Conservation (phyloP, 2,888 invertebrate genomes). For the Limnephilus auricula region DNA sequence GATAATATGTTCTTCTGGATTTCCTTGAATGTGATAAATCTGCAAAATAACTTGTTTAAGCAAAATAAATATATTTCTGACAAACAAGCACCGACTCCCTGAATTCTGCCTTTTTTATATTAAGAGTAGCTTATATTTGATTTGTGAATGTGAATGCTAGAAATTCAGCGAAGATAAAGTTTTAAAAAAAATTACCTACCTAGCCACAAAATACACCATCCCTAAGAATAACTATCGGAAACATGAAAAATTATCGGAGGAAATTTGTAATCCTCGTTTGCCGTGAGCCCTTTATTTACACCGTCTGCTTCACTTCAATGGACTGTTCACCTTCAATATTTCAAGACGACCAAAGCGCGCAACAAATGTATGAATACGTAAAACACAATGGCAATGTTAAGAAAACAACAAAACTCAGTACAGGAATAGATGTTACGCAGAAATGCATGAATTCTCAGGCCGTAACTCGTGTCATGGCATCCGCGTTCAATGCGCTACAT, state of each 20-base stretch:
- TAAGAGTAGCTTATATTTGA: neutral
- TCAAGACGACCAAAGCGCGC: constrained; percentile 9
- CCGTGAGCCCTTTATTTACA: neutral
- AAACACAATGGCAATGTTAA: constrained; percentile 44
- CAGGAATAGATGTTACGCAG: constrained; percentile 44
- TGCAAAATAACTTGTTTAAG: neutral
- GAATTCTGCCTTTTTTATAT: no score
- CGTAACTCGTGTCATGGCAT: constrained; percentile 11
- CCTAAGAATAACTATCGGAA: neutral
- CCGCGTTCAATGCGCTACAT: neutral
- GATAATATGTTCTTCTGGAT: neutral
- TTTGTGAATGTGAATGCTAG: neutral
- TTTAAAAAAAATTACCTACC: no score
- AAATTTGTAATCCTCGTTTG: neutral
- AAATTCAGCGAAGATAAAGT: no score
- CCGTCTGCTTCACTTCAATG: constrained; percentile 6
- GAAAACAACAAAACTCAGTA: constrained; percentile 41
- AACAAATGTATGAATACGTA: constrained; percentile 28
- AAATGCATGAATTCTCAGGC: constrained; percentile 32
- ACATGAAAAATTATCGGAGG: neutral
- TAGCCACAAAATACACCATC: neutral
- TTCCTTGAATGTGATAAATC: neutral
- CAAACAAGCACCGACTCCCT: neutral
- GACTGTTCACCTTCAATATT: constrained; percentile 35
- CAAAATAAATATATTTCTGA: neutral